A percentile compares a stretch with the other conserved stretches of the same genome.
phyloP scores from a whole-genome alignment of 2,113 vertebrate species.

The Tapirus terrestris region DNA sequence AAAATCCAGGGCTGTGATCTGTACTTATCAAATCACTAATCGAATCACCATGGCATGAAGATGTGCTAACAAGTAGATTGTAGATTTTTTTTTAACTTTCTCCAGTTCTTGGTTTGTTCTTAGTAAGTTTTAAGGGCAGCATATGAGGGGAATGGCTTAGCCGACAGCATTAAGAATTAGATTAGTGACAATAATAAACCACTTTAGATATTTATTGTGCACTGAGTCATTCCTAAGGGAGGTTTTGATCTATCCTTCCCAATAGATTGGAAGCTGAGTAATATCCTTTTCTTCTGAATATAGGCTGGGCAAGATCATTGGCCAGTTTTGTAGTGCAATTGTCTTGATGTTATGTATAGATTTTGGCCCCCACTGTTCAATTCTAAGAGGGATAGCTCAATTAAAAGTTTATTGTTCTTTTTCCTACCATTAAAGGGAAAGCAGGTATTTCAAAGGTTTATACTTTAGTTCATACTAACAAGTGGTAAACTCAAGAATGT shows the following conservation, averaged over 20 bases:
- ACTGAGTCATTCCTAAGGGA: background rate
- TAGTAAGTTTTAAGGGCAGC: background rate
- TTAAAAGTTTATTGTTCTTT: constrained; percentile 3
- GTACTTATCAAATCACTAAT: constrained; percentile 35
- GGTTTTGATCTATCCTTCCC: background rate
- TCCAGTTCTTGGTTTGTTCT: background rate
- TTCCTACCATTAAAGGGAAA: background rate
- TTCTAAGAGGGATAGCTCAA: background rate
- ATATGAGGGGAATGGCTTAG: background rate
- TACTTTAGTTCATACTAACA: background rate
- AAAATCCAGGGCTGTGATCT: constrained; percentile 10
- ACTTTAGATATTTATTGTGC: background rate
- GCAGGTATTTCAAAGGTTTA: background rate
- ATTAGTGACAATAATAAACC: background rate
- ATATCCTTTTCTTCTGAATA: background rate
- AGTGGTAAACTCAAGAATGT: background rate
- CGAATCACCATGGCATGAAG: background rate
- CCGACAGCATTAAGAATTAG: background rate
- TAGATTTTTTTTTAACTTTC: background rate
- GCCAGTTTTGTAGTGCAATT: background rate
- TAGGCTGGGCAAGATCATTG: background rate
- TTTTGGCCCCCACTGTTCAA: background rate
- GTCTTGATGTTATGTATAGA: background rate
- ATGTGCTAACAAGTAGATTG: background rate
- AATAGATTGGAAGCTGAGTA: background rate